Evolutionary conservation across 1,140 invertebrate genomes (phyloP).

Genomic region (Brachionus manjavacas): DNA sequence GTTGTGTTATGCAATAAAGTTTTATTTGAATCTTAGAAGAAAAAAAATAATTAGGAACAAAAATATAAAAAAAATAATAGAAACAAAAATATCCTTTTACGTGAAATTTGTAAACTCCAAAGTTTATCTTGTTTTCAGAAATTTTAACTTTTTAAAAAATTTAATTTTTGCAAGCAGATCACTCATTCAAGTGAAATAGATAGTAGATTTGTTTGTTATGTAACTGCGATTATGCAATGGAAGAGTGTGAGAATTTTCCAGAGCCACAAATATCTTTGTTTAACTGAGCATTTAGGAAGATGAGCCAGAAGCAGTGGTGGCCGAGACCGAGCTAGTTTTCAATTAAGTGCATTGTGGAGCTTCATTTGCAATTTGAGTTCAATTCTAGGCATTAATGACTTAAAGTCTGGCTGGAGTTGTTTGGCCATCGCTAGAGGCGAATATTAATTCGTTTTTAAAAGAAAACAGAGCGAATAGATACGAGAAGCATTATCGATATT

Average conservation of each 20-base stretch:
- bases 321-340: background rate
- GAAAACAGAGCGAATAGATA: background rate
- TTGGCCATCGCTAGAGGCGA: background rate
- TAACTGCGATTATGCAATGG: background rate
- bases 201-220: background rate
- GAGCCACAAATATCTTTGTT: background rate
- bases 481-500: background rate
- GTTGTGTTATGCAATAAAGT: background rate
- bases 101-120: background rate
- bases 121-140: background rate
- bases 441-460: background rate
- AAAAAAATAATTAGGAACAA: background rate
- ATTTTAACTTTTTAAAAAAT: background rate
- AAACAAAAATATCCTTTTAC: constrained; percentile 1
- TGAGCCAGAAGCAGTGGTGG: background rate
- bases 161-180: background rate
- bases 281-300: background rate
- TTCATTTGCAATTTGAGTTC: constrained; percentile 8
- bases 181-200: background rate
- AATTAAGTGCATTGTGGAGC: background rate
- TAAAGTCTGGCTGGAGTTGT: background rate
- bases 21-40: background rate
- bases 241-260: background rate
- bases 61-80: background rate
- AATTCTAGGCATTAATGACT: constrained; percentile 1